Conservation (phyloP, 1,140 invertebrate genomes). For the Amphibalanus amphitrite region DNA sequence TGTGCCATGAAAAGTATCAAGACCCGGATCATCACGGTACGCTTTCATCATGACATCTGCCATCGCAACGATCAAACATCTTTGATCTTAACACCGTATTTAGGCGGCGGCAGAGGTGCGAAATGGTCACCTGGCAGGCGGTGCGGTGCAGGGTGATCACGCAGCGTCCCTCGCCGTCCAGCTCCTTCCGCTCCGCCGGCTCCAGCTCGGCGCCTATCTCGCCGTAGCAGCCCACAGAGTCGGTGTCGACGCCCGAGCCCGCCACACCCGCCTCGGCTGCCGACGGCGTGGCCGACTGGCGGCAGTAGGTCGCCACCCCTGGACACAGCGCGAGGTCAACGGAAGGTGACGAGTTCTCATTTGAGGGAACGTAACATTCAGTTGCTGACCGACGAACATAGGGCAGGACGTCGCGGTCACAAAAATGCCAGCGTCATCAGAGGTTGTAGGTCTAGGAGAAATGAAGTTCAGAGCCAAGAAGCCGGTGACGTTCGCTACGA, state of each 20-base stretch:
- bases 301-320: slow-evolving; percentile 31
- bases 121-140: neutral
- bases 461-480: neutral
- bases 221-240: neutral
- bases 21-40: too few relatives aligned
- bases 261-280: slow-evolving; percentile 29
- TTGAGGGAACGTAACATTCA: neutral
- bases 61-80: too few relatives aligned
- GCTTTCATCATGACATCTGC: too few relatives aligned
- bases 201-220: slow-evolving; percentile 18
- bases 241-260: neutral
- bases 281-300: slow-evolving; percentile 23
- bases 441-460: too few relatives aligned
- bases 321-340: neutral
- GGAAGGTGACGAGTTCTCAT: slow-evolving; percentile 1
- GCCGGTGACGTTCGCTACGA: neutral
- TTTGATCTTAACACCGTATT: too few relatives aligned
- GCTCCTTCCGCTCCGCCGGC: slow-evolving; percentile 22
- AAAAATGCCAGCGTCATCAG: neutral
- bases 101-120: neutral
- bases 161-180: slow-evolving; percentile 32
- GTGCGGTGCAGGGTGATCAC: slow-evolving; percentile 32
- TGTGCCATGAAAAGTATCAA: neutral
- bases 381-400: slow-evolving; percentile 13
- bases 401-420: slow-evolving; percentile 13